These are phyloP conservation scores for Andrena trimmerana DNA, from an alignment of 2,888 invertebrate genomes.

Conservation along the genomic window DNA sequence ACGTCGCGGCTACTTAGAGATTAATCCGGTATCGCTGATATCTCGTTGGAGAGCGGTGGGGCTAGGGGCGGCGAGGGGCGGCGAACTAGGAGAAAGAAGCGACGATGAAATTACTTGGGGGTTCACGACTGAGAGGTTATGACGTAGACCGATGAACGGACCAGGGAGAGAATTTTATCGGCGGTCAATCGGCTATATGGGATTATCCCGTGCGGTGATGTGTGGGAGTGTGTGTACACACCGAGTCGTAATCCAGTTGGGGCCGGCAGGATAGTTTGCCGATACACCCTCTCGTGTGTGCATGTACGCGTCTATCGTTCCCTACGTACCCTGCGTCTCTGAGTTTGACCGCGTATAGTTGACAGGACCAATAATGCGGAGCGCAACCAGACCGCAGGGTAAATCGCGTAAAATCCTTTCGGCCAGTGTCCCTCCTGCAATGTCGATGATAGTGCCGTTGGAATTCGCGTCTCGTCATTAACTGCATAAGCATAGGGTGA, in stretches of 20 bases:
- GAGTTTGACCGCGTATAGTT: slow-evolving; percentile 70
- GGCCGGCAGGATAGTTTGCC: slow-evolving; percentile 73
- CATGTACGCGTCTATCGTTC: slow-evolving; percentile 43
- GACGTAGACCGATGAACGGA: slow-evolving; percentile 60
- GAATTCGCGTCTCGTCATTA: slow-evolving; percentile 25
- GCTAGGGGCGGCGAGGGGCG: background rate
- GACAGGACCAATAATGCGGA: slow-evolving; percentile 78
- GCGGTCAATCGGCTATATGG: slow-evolving; percentile 76
- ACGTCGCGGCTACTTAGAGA: slow-evolving; percentile 66
- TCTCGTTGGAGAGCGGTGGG: slow-evolving; percentile 44
- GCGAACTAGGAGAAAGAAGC: slow-evolving; percentile 1
- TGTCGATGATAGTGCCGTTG: slow-evolving; percentile 32
- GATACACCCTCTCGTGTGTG: slow-evolving; percentile 57
- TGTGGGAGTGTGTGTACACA: slow-evolving; percentile 66
- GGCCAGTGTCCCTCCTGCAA: slow-evolving; percentile 44
- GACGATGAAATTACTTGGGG: slow-evolving; percentile 67
- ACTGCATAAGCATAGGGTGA: too few species aligned
- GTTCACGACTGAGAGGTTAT: slow-evolving; percentile 58
- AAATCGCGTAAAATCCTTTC: slow-evolving; percentile 76
- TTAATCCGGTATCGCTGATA: slow-evolving; percentile 67
- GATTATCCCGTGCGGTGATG: slow-evolving; percentile 72
- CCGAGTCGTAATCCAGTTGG: slow-evolving; percentile 78
- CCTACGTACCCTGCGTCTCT: slow-evolving; percentile 54
- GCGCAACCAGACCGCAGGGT: slow-evolving; percentile 75
- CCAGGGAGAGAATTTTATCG: slow-evolving; percentile 73